A percentile compares a stretch with the other conserved stretches of the same genome.
Evolutionary conservation across 23 tunicate genomes (phyloP).

Genomic region (Clavelina lepadiformis): DNA sequence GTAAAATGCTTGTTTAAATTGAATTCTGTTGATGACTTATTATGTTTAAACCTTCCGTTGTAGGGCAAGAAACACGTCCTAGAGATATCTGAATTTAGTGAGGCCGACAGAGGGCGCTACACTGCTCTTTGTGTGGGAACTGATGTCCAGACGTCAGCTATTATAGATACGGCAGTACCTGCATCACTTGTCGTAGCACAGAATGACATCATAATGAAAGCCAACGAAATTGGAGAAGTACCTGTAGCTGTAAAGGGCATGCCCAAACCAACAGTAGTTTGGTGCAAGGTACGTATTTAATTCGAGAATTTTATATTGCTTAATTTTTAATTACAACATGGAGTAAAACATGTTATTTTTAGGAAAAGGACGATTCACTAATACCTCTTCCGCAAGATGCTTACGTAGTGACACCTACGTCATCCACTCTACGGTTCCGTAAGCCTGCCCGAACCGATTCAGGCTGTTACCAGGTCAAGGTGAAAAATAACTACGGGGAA

Average conservation of each 20-base stretch:
- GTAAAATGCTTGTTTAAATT: background rate
- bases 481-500: slow-evolving; percentile 85
- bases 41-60: background rate
- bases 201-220: slow-evolving; percentile 41
- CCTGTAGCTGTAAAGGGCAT: slow-evolving; percentile 45
- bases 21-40: background rate
- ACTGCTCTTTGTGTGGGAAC: slow-evolving; percentile 52
- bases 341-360: too few species aligned
- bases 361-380: slow-evolving; percentile 53
- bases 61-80: slow-evolving; percentile 68
- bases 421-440: slow-evolving; percentile 45
- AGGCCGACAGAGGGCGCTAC: slow-evolving; percentile 75
- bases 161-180: slow-evolving; percentile 61
- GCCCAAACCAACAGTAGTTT: slow-evolving; percentile 65
- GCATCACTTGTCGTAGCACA: slow-evolving; percentile 34
- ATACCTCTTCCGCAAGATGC: slow-evolving; percentile 22
- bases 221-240: slow-evolving; percentile 36
- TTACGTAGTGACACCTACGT: slow-evolving; percentile 6
- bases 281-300: slow-evolving; percentile 44
- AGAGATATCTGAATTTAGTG: slow-evolving; percentile 51
- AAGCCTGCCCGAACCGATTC: slow-evolving; percentile 40
- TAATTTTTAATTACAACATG: too few species aligned
- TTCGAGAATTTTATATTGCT: too few species aligned
- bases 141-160: slow-evolving; percentile 49
- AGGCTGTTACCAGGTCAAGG: slow-evolving; percentile 61